These are phyloP conservation scores for Crypturellus tataupa DNA, from an alignment of 2,797 vertebrate genomes.

Conservation along the genomic window DNA sequence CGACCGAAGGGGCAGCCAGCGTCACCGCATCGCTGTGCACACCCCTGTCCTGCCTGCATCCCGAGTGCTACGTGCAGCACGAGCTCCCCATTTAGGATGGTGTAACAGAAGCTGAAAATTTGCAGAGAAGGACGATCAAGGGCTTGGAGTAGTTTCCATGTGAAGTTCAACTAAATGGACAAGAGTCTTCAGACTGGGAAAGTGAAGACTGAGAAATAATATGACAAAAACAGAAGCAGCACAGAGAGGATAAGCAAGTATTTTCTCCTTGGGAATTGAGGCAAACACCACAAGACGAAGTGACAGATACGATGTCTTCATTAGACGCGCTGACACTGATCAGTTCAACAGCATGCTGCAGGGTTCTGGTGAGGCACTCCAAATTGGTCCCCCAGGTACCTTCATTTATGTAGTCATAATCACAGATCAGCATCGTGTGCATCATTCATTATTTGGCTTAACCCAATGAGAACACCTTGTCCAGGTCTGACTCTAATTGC, in stretches of 20 bases:
- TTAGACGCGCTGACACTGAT: background rate
- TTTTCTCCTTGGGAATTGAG: background rate
- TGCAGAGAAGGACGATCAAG: background rate
- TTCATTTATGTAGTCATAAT: background rate
- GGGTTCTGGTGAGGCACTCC: background rate
- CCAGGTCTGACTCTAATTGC: background rate
- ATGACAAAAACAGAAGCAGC: background rate
- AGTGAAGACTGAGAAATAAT: background rate
- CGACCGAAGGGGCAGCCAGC: background rate
- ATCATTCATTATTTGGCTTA: background rate
- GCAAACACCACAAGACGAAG: background rate
- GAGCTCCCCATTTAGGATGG: background rate
- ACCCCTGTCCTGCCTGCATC: background rate
- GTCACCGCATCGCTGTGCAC: fast-evolving
- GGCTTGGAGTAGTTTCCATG: background rate
- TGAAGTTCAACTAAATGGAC: background rate
- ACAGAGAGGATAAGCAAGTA: background rate
- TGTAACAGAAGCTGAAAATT: background rate
- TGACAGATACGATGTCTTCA: background rate
- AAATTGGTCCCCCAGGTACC: background rate
- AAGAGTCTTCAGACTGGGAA: background rate
- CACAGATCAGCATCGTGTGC: background rate
- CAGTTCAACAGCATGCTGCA: background rate
- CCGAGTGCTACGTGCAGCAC: background rate
- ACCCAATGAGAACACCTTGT: background rate